Percentiles rank a stretch among this genome's conserved stretches.
Evolutionary conservation across 2,888 invertebrate species (phyloP).

Genomic region (Alviniconcha strummeri): DNA sequence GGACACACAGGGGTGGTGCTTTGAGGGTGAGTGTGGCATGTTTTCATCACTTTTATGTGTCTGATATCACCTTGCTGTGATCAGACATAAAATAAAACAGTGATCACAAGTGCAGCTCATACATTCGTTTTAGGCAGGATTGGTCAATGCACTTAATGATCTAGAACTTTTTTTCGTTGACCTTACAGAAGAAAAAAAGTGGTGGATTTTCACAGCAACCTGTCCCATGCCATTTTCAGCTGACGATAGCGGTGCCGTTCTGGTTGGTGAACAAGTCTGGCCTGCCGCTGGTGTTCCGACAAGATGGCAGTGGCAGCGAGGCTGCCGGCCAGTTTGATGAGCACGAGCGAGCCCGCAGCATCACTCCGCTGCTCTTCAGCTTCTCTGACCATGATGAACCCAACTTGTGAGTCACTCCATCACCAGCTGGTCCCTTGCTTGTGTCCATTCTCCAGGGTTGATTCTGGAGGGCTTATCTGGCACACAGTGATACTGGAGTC

Average conservation of each 20-base stretch:
- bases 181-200: too few species aligned
- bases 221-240: conserved; percentile 70
- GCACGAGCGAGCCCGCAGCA: conserved; percentile 94
- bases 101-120: neutral
- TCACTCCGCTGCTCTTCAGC: conserved; percentile 93
- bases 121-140: too few species aligned
- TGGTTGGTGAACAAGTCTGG: conserved; percentile 98
- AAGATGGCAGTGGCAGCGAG: conserved; percentile 79
- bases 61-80: neutral
- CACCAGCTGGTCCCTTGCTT: too few species aligned
- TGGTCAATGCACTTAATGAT: too few species aligned
- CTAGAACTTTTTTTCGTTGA: too few species aligned
- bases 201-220: too few species aligned
- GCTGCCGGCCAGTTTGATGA: conserved; percentile 90
- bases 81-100: neutral
- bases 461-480: too few species aligned
- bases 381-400: conserved; percentile 90
- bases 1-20: conserved; percentile 79
- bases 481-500: too few species aligned
- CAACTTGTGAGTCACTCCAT: conserved; percentile 57
- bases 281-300: conserved; percentile 94
- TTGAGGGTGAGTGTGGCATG: conserved; percentile 75
- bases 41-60: neutral
- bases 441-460: too few species aligned
- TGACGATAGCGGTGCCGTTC: conserved; percentile 88